Evolutionary conservation across 2,888 invertebrate species (phyloP).

Genomic region (Amphimallon solstitiale): DNA sequence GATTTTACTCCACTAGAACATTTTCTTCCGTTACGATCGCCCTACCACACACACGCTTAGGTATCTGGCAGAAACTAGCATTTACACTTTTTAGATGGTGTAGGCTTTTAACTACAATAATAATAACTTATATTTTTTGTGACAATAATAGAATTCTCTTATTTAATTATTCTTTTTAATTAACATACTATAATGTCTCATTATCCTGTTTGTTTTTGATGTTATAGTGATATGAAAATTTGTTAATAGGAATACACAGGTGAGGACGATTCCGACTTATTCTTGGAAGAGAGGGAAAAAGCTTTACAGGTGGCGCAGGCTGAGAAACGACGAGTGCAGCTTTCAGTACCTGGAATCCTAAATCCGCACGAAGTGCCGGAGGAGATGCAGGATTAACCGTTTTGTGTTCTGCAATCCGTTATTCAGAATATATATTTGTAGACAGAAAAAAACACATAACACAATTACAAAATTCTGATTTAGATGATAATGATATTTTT

Average conservation of each 20-base stretch:
- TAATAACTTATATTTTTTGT: too few relatives aligned
- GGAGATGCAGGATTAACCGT: conserved; percentile 88
- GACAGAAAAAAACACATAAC: conserved; percentile 36
- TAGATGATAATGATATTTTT: conserved; percentile 44
- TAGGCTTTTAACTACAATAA: too few relatives aligned
- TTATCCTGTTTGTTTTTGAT: too few relatives aligned
- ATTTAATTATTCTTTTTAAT: too few relatives aligned
- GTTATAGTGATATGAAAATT: too few relatives aligned
- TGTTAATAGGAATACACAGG: conserved; percentile 92
- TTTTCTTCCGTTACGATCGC: too few relatives aligned
- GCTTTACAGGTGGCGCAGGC: conserved; percentile 90
- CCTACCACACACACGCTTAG: too few relatives aligned
- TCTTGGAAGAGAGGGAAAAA: conserved; percentile 94
- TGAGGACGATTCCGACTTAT: conserved; percentile 97
- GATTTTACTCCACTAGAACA: too few relatives aligned
- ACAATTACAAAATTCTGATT: conserved; percentile 39
- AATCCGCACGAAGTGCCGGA: conserved; percentile 96
- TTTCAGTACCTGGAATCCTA: conserved; percentile 95
- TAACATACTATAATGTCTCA: too few relatives aligned
- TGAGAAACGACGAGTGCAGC: conserved; percentile 91
- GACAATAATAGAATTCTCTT: too few relatives aligned
- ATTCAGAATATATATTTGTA: conserved; percentile 23
- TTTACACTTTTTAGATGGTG: too few relatives aligned
- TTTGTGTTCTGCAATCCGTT: conserved; percentile 35
- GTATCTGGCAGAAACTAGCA: too few relatives aligned